Evolutionary conservation across 2,888 invertebrate genomes (phyloP).

Genomic region (Pteria penguin): DNA sequence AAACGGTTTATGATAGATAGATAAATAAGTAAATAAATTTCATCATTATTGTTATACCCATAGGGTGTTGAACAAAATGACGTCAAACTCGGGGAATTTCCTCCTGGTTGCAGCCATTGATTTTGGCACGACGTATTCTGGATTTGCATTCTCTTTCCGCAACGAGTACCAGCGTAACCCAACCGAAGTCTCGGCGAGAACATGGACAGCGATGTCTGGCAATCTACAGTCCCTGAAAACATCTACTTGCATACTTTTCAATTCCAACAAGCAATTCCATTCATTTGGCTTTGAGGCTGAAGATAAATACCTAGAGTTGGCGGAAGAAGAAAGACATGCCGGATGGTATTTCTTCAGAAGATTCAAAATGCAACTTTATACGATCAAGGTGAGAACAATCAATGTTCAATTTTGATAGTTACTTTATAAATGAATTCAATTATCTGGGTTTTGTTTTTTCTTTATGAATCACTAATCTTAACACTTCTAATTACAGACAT

Average conservation of each 20-base stretch:
- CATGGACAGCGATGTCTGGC: not conserved
- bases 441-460: too few species aligned
- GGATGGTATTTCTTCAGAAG: slow-evolving; percentile 15
- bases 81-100: not conserved
- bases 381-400: too few species aligned
- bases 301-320: slow-evolving; percentile 7
- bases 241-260: slow-evolving; percentile 4
- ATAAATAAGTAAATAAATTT: too few species aligned
- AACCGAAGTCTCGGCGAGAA: not conserved
- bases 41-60: too few species aligned
- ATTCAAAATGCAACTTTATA: slow-evolving; percentile 22
- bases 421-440: too few species aligned
- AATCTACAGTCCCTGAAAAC: slow-evolving; percentile 3
- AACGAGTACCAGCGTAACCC: slow-evolving; percentile 4
- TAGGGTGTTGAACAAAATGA: too few species aligned
- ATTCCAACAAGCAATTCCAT: not conserved
- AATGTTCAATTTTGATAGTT: too few species aligned
- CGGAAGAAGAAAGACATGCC: not conserved
- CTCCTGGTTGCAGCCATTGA: slow-evolving; percentile 12
- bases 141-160: slow-evolving; percentile 9
- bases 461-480: too few species aligned
- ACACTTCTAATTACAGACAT: too few species aligned
- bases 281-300: slow-evolving; percentile 16
- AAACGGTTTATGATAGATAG: too few species aligned
- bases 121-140: slow-evolving; percentile 29